phyloP scores from a whole-genome alignment of 2,797 vertebrate genomes.

The Clarias pachynema region DNA sequence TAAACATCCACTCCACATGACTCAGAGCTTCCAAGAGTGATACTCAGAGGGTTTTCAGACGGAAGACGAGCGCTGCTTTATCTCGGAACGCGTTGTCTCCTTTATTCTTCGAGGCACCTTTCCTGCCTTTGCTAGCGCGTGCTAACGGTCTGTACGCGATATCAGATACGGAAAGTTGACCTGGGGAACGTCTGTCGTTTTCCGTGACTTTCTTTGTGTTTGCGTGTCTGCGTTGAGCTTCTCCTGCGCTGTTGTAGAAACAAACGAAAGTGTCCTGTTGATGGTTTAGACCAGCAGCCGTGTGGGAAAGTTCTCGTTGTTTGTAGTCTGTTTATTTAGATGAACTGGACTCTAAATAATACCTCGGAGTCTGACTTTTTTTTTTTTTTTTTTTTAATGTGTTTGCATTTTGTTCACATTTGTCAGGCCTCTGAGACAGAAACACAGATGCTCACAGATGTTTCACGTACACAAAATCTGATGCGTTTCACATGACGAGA shows the following conservation, averaged over 20 bases:
- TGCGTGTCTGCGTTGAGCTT: constrained; percentile 4
- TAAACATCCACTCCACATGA: constrained; percentile 41
- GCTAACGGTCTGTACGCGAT: not conserved
- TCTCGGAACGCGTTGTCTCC: not conserved
- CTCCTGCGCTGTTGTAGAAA: constrained; percentile 23
- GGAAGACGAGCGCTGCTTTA: not conserved
- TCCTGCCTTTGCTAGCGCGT: not conserved
- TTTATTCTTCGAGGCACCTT: constrained; percentile 6
- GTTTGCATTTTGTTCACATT: constrained; percentile 51
- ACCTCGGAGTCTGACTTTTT: constrained; percentile 30
- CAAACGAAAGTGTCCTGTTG: constrained; percentile 36
- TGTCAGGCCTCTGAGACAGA: constrained; percentile 43
- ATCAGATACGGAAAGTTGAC: not conserved
- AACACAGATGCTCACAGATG: constrained; percentile 37
- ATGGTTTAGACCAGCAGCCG: constrained; percentile 4
- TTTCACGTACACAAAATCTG: not conserved
- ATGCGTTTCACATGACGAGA: not conserved
- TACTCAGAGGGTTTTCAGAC: not conserved
- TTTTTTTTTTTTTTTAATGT: constrained; percentile 42
- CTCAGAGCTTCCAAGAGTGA: constrained; percentile 10
- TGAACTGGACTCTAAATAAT: constrained; percentile 41
- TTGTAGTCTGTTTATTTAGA: constrained; percentile 48
- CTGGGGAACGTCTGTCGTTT: constrained; percentile 2
- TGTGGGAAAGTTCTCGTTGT: constrained; percentile 28
- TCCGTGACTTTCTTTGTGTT: not conserved